Base-by-base conservation (phyloP, 2,113 vertebrate species). In the Plectropomus leopardus region DNA sequence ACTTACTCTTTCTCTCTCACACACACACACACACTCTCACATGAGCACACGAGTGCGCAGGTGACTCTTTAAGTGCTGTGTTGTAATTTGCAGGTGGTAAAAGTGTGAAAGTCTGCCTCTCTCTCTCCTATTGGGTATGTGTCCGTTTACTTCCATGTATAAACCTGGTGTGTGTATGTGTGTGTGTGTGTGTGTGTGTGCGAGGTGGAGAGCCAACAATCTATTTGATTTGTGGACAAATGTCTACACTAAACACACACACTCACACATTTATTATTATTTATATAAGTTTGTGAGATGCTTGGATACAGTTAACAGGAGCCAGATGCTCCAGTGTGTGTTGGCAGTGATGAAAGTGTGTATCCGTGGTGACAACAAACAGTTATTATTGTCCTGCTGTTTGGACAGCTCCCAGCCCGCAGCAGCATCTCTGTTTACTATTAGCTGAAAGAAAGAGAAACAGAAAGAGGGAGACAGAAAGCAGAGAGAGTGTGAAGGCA, bases 21-120 rank as follows among this genome's bases (percentile, higher is more conserved):
- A 84, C 66, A 48, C 57, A 57, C 68, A 30, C 34, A 24, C 60
- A 54, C 64, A 34, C 50, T 71, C 47, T 66, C 45, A 54, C 72
- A 28, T 17, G 30, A 9, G 30, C 63, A 61, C 58, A 85, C 81
- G 82, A 88, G 85, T 92, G 92, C 93, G 79, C 91, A 93, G 92
- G 95, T 93, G 92, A 94, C 89, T 89, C 86, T 90, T 89, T 78
- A 79, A 92, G 89, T 86, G 79, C 92, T 86, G 87, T 85, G 81
- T 86, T 95, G 94, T 95, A 95, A 95, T 91, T 92, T 91, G 93
- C 94, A 95, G 93, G 93, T 94, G 94, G 93, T 86, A 83, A 92
- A 75, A 76, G 86, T 58, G 72, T 82, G 76, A 48, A 74, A 69
- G 79, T 78, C 76, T 82, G 80, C 24, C 73, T 81, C 84, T 23